phyloP scores from a whole-genome alignment of 2,888 invertebrate genomes.

The Spicauda simplicius region DNA sequence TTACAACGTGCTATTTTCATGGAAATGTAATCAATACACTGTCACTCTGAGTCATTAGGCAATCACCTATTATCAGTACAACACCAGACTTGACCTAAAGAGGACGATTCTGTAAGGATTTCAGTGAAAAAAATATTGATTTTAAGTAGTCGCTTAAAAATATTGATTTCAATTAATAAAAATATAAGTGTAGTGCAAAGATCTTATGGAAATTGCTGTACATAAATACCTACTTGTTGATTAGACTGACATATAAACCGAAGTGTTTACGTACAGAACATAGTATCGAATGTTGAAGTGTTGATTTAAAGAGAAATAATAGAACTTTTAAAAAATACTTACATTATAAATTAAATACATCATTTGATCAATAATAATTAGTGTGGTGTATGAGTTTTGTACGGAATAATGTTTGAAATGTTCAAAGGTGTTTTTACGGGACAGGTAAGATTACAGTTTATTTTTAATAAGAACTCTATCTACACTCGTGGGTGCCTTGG shows the following conservation, averaged over 20 bases:
- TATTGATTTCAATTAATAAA: too few relatives aligned
- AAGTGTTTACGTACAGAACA: too few relatives aligned
- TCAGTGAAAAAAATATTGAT: neutral
- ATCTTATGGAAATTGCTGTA: too few relatives aligned
- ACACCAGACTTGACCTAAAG: neutral
- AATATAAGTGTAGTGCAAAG: neutral
- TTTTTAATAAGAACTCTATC: too few relatives aligned
- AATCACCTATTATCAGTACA: slow-evolving; percentile 10
- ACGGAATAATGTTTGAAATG: slow-evolving; percentile 10
- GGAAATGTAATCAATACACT: slow-evolving; percentile 42
- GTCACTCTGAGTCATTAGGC: slow-evolving; percentile 23
- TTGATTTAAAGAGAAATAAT: too few relatives aligned
- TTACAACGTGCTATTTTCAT: slow-evolving; percentile 43
- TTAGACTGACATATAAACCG: too few relatives aligned
- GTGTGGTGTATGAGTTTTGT: neutral
- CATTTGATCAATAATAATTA: neutral
- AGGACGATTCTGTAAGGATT: neutral
- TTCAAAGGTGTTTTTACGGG: slow-evolving; percentile 10
- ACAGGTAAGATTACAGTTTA: neutral
- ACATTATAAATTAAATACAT: neutral
- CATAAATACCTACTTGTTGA: too few relatives aligned
- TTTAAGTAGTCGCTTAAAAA: neutral
- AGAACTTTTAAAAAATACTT: too few relatives aligned
- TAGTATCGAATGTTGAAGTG: too few relatives aligned
- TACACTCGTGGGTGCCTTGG: too few relatives aligned